phyloP scores from a whole-genome alignment of 2,888 invertebrate genomes.

The Melipona bicolor region DNA sequence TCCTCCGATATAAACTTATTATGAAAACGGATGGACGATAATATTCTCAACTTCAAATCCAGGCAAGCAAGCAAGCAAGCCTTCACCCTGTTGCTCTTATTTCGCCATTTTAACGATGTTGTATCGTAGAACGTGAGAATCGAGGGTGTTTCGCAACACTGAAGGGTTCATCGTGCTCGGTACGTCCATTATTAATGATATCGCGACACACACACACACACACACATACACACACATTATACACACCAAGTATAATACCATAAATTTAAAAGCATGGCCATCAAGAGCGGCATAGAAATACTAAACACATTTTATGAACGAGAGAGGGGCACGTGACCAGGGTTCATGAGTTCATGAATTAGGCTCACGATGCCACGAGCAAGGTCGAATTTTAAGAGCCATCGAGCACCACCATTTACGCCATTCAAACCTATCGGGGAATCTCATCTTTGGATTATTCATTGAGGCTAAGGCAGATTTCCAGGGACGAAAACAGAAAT shows the following conservation, averaged over 20 bases:
- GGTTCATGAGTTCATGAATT: slow-evolving; percentile 54
- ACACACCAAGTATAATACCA: slow-evolving; percentile 13
- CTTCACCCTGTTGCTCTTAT: neutral
- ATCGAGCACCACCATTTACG: slow-evolving; percentile 11
- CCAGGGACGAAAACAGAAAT: neutral
- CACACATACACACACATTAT: slow-evolving; percentile 6
- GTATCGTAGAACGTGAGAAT: slow-evolving; percentile 3
- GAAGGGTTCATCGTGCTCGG: slow-evolving; percentile 45
- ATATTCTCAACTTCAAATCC: neutral
- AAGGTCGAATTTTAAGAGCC: slow-evolving; percentile 37
- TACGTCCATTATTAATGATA: slow-evolving; percentile 49
- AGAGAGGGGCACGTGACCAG: slow-evolving; percentile 56
- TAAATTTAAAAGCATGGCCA: slow-evolving; percentile 50
- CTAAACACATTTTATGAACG: slow-evolving; percentile 59
- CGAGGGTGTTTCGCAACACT: slow-evolving; percentile 15
- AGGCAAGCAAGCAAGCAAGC: too few species aligned
- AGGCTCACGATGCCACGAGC: slow-evolving; percentile 29
- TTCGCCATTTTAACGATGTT: slow-evolving; percentile 32
- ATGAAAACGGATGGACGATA: neutral
- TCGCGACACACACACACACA: slow-evolving; percentile 17
- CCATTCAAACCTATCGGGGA: slow-evolving; percentile 1
- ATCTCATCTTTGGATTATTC: slow-evolving; percentile 1
- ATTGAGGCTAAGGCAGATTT: neutral
- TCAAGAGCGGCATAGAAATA: slow-evolving; percentile 45
- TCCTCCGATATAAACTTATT: neutral